phyloP scores from a whole-genome alignment of 2,888 invertebrate genomes.

The Crocallis elinguaria region DNA sequence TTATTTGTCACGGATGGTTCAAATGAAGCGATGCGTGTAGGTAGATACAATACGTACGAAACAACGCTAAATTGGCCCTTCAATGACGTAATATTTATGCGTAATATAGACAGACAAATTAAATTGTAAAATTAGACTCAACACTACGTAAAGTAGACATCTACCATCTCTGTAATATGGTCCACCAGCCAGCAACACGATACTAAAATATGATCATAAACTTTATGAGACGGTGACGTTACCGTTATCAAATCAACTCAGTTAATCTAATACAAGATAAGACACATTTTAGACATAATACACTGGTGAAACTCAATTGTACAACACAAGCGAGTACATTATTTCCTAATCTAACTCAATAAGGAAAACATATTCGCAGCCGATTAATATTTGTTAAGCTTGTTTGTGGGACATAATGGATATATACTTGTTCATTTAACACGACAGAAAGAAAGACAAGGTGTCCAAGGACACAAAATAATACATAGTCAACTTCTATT shows the following conservation, averaged over 20 bases:
- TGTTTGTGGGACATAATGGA: conserved; percentile 17
- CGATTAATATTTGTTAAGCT: conserved; percentile 22
- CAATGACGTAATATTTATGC: too few species aligned
- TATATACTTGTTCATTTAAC: conserved; percentile 23
- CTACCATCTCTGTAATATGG: conserved; percentile 57
- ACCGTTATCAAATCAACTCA: conserved; percentile 12
- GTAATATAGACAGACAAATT: too few species aligned
- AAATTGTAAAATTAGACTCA: too few species aligned
- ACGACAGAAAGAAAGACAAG: neutral
- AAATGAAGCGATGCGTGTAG: too few species aligned
- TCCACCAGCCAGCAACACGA: conserved; percentile 48
- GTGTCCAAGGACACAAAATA: neutral
- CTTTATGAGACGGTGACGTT: conserved; percentile 20
- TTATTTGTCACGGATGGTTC: too few species aligned
- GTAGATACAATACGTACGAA: too few species aligned
- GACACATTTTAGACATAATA: neutral
- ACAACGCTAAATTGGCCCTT: too few species aligned
- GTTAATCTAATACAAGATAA: conserved; percentile 16
- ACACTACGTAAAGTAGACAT: too few species aligned
- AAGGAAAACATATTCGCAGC: conserved; percentile 28
- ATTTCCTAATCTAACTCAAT: conserved; percentile 23
- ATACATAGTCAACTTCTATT: neutral
- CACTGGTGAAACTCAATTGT: conserved; percentile 5
- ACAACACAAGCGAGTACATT: conserved; percentile 5
- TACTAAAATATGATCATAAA: conserved; percentile 46